Evolutionary conservation across 2,113 vertebrate genomes (phyloP), one percentile per base, ranked within the genome.

Genomic region (Dasyurus viverrinus): DNA sequence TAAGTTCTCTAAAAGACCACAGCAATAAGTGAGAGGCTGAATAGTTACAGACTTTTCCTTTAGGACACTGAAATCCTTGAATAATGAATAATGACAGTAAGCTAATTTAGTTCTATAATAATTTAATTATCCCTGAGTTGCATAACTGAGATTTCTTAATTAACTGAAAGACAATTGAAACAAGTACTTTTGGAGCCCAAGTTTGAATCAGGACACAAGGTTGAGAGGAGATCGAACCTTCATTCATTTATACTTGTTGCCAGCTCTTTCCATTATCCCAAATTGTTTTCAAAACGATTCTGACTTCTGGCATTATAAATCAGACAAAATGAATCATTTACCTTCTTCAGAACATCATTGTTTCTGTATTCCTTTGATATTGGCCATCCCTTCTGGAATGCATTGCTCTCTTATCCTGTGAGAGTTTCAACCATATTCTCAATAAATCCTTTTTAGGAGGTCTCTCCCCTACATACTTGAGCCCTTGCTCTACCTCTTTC

Each of bases 21-120:
- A 94, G 46, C 53, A 89, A 95, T 93, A 46, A 54, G 8, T 42
- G 90, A 23, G 54, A 42, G 95, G 95, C 16, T 93, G 47, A 95
- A 89, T 89, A 93, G 36, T n/a, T 97, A 8, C 52, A 90, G 91
- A 90, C 22, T 46, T 50, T 94, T 97, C 54, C 90, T 68, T 94
- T 93, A 92, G 14, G 24, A 90, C n/a, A 50, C 27, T 50, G 47
- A 25, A 93, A 93, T 52, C 50, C 27, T 52, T 24, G 27, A 54
- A 52, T 68, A 50, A 57, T 54, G 36, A 50, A 6, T 23, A n/a
- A 50, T 52, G 52, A 68, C 92, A 91, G 90, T 89, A 90, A 68
- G 11, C 30, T 90, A 89, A 76, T n/a, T 53, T 46, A 89, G 27
- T 22, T 53, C 48, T 46, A 47, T 42, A 93, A 47, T 9, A 93